Evolutionary conservation across 2,888 invertebrate genomes (phyloP), one percentile per base, ranked within the genome.

Genomic region (Leucania comma): DNA sequence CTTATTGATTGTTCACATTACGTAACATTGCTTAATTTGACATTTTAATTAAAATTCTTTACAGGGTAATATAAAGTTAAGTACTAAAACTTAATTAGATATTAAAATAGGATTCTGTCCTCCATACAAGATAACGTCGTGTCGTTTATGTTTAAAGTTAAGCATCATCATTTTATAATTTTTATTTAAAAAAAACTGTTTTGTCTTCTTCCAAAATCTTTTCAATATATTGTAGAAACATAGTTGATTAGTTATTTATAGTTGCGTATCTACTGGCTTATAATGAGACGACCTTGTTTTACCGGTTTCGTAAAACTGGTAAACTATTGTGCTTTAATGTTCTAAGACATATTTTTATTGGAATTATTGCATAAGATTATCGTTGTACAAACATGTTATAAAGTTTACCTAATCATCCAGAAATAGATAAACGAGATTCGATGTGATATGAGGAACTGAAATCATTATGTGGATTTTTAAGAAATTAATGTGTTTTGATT

Each of bases 331-430:
- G 50, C 76, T 85, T 78, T 73, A 74, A 68, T 68, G 51, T 65
- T 79, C 67, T 61, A 56, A 59, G 61, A 74, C 58, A 68, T 69
- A 32, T 85, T 83, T 82, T 77, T 69, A 72, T 77, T 80, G 58
- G 68, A 68, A 81, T 76, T 73, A 71, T 78, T 83, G 83, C 72
- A 82, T 85, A 81, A 82, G 81, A 84, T 84, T 81, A 85, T 83
- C 72, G 50, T 82, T 70, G 66, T 68, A 72, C 26, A 70, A 76
- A 76, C 75, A 69, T 71, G 81, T 81, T 84, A 38, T 58, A 48
- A 57, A 67, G 59, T 70, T 78, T 75, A 72, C 57, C 48, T 78
- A 75, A 75, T 75, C 70, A 51, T n/a, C 50, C 46, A 72, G 48
- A 81, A 68, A 81, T 83, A 75, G 75, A 58, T 14, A 62, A 29